Conservation (phyloP, 2,888 invertebrate species). For the Pycnomerus fuliginosus region DNA sequence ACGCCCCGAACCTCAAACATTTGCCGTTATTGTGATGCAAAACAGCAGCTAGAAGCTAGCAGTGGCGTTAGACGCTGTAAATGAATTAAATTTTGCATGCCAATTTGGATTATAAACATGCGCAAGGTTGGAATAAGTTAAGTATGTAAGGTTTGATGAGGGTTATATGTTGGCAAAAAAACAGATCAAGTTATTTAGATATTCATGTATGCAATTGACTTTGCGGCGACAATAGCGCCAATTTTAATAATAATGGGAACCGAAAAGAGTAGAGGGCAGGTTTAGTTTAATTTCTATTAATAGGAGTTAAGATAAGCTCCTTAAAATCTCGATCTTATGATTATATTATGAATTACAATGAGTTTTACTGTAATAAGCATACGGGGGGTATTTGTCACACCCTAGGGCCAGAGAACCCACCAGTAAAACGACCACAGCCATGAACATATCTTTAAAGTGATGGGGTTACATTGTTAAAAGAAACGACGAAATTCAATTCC, state of each 20-base stretch:
- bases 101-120: conserved; percentile 20
- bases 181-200: conserved; percentile 22
- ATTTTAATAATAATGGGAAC: conserved; percentile 36
- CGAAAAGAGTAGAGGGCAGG: conserved; percentile 24
- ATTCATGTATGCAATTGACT: conserved; percentile 39
- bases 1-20: too few species aligned
- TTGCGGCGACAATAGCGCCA: conserved; percentile 31
- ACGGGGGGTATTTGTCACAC: conserved; percentile 30
- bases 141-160: conserved; percentile 31
- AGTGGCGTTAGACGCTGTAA: conserved; percentile 7
- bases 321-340: conserved; percentile 34
- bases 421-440: conserved; percentile 39
- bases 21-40: too few species aligned
- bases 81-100: conserved; percentile 24
- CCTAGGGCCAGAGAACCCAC: conserved; percentile 23
- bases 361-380: conserved; percentile 29
- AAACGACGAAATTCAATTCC: conserved; percentile 49
- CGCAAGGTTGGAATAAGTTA: conserved; percentile 18
- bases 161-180: conserved; percentile 23
- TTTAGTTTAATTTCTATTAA: conserved; percentile 39
- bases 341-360: conserved; percentile 34
- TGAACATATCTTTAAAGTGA: conserved; percentile 44
- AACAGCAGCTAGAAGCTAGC: too few species aligned
- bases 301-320: conserved; percentile 40
- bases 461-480: conserved; percentile 50